These are phyloP conservation scores for Chrysocyon brachyurus DNA, from an alignment of 2,797 vertebrate genomes.

Conservation along the genomic window DNA sequence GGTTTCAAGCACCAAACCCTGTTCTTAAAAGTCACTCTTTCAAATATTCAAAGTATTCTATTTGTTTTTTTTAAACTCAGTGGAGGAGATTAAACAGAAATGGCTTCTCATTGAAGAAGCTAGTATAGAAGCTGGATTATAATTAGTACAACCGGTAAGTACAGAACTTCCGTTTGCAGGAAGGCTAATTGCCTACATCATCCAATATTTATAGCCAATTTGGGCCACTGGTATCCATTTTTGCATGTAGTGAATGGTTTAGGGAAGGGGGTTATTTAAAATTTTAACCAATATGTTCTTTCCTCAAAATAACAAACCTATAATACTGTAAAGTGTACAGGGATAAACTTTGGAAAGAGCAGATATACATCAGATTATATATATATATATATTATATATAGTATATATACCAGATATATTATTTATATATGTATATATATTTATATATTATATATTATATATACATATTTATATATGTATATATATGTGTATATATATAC, in stretches of 20 bases:
- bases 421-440: not conserved
- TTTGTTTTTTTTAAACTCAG: not conserved
- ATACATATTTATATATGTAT: too few relatives aligned
- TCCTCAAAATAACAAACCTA: conserved; percentile 19
- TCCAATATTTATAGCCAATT: not conserved
- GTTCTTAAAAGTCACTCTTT: conserved; percentile 41
- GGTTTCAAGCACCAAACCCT: conserved; percentile 27
- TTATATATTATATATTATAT: too few relatives aligned
- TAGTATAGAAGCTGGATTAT: not conserved
- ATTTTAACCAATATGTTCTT: conserved; percentile 12
- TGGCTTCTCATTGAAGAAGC: not conserved
- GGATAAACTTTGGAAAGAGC: conserved; percentile 20
- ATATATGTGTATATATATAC: not conserved
- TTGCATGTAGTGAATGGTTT: not conserved
- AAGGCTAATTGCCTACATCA: not conserved
- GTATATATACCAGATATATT: not conserved
- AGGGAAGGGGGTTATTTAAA: conserved; percentile 2
- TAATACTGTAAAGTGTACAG: conserved; percentile 29
- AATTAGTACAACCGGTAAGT: not conserved
- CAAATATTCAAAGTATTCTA: not conserved
- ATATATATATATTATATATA: too few relatives aligned
- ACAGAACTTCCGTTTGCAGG: not conserved
- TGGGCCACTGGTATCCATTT: not conserved
- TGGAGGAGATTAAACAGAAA: not conserved
- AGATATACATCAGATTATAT: not conserved